phyloP scores from a whole-genome alignment of 1,140 invertebrate genomes.

The Macrostomum lignano region DNA sequence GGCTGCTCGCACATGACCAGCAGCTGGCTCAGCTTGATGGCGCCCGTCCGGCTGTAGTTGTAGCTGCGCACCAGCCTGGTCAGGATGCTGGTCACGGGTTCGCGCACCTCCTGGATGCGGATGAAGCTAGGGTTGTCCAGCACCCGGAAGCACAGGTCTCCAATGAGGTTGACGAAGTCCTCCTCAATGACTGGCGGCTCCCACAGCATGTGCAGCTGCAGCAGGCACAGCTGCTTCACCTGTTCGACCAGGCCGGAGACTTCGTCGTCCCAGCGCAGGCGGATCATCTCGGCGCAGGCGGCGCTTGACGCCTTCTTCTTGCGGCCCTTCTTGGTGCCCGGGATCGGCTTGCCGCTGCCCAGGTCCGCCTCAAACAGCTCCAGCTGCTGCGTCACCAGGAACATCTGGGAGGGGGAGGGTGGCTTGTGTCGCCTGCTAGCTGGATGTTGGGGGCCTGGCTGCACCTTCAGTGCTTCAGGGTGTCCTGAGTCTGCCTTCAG shows the following conservation, averaged over 20 bases:
- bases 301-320: no score
- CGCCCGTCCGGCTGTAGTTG: constrained; percentile 34
- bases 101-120: constrained; percentile 37
- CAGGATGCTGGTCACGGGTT: constrained; percentile 44
- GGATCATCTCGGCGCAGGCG: no score
- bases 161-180: constrained; percentile 44
- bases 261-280: constrained; percentile 32
- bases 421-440: no score
- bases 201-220: constrained; percentile 44
- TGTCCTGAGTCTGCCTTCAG: no score
- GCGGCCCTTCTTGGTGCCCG: no score
- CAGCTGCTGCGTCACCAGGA: no score
- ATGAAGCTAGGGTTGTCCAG: constrained; percentile 35
- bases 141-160: constrained; percentile 11
- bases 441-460: no score
- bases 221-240: constrained; percentile 36
- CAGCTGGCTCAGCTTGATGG: constrained; percentile 8
- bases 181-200: constrained; percentile 49
- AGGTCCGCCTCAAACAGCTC: no score
- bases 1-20: no score
- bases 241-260: constrained; percentile 36
- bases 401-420: no score
- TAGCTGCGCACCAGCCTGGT: constrained; percentile 49
- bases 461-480: no score
- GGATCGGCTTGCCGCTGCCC: no score